Percentiles rank a stretch among this genome's conserved stretches.
Conservation (phyloP, 2,888 invertebrate genomes). For the Coleophora flavipennella region DNA sequence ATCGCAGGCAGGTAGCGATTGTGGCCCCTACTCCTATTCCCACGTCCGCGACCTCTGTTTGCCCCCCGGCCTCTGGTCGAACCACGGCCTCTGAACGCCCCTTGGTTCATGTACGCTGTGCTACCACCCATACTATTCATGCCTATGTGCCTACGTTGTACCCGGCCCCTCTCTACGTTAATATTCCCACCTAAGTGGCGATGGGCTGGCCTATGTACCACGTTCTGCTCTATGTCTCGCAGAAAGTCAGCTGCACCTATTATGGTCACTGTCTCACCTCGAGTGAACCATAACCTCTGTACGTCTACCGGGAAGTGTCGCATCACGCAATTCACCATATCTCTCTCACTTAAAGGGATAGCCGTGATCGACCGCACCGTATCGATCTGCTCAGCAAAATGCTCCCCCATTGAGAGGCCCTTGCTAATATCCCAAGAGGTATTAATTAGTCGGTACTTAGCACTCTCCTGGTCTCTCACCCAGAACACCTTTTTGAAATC, state of each 20-base stretch:
- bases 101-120: no score
- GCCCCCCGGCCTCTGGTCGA: no score
- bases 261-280: background rate
- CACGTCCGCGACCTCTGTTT: no score
- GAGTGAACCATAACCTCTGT: slow-evolving; percentile 2
- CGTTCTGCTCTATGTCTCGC: background rate
- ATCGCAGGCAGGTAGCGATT: no score
- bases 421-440: background rate
- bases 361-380: background rate
- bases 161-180: background rate
- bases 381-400: background rate
- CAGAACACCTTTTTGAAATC: background rate
- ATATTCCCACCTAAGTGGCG: no score
- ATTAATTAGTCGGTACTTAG: background rate
- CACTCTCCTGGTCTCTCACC: background rate
- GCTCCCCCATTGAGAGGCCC: background rate
- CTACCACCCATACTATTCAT: no score
- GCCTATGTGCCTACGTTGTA: no score
- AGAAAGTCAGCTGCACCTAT: background rate
- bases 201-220: background rate
- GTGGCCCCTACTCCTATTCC: no score
- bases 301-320: slow-evolving; percentile 1
- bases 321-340: background rate
- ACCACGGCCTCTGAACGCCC: no score
- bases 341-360: background rate